phyloP scores from a whole-genome alignment of 2,113 vertebrate species.

The Rhineura floridana region DNA sequence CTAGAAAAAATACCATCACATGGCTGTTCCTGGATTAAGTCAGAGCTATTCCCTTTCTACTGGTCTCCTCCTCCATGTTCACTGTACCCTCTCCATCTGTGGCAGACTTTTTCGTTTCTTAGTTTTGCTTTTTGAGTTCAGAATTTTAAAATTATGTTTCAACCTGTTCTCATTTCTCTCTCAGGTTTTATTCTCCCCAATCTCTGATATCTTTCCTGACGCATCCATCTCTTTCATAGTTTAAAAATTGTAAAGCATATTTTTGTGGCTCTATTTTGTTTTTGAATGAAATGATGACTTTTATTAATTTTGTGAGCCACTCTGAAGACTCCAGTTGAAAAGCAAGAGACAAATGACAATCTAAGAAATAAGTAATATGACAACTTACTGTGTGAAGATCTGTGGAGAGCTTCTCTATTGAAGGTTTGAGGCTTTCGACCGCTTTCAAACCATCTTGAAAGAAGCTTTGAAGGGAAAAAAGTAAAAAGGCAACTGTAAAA shows the following conservation, averaged over 20 bases:
- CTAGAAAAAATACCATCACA: background rate
- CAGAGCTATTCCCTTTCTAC: background rate
- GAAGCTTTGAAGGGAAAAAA: conserved; percentile 80
- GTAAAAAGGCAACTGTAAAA: background rate
- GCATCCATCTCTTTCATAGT: background rate
- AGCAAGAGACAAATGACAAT: background rate
- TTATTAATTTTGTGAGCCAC: background rate
- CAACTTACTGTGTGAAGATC: conserved; percentile 90
- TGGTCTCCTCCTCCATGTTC: background rate
- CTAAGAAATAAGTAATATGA: background rate
- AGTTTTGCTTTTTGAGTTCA: background rate
- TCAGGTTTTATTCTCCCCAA: too few species aligned
- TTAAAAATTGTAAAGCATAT: background rate
- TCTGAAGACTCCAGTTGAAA: background rate
- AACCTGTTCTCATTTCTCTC: background rate
- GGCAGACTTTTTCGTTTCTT: background rate
- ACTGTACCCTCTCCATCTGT: too few species aligned
- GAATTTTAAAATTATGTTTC: background rate
- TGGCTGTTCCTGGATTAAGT: background rate
- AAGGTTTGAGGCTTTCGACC: conserved; percentile 96
- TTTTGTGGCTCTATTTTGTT: background rate
- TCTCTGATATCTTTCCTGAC: background rate
- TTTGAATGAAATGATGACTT: background rate
- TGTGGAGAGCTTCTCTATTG: conserved; percentile 94
- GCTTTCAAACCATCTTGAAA: conserved; percentile 98